Evolutionary conservation across 1,140 invertebrate species (phyloP).

Genomic region (Sitobion miscanthi): DNA sequence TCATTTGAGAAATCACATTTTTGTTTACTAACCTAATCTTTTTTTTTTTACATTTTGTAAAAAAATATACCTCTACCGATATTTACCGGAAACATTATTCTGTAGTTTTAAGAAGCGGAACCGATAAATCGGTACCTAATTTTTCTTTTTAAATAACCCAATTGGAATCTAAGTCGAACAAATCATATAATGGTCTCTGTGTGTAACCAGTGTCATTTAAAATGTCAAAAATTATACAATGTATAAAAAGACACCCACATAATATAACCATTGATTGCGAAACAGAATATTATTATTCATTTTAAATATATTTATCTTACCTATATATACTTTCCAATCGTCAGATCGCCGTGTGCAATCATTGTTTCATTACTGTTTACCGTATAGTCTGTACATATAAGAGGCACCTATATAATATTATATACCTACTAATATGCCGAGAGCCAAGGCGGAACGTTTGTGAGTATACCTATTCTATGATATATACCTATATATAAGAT

Average conservation of each 20-base stretch:
- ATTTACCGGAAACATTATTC: too few species aligned
- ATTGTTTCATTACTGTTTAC: not conserved
- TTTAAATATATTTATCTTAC: not conserved
- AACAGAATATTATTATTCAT: not conserved
- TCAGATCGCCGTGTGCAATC: not conserved
- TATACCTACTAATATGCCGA: not conserved
- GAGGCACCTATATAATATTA: not conserved
- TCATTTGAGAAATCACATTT: too few species aligned
- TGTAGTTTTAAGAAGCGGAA: too few species aligned
- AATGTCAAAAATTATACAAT: not conserved
- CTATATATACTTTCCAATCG: constrained; percentile 3
- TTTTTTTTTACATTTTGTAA: too few species aligned
- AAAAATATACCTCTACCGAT: too few species aligned
- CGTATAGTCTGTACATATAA: not conserved
- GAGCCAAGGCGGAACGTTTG: not conserved
- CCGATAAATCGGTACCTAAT: too few species aligned
- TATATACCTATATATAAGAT: not conserved
- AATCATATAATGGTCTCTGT: not conserved
- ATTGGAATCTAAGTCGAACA: too few species aligned
- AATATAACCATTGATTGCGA: not conserved
- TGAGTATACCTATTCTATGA: not conserved
- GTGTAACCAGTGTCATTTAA: not conserved
- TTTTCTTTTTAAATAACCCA: too few species aligned
- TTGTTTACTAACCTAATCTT: too few species aligned
- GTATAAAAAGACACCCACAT: not conserved